Evolutionary conservation across 2,888 invertebrate species (phyloP).

Genomic region (Drosophila phalerata): DNA sequence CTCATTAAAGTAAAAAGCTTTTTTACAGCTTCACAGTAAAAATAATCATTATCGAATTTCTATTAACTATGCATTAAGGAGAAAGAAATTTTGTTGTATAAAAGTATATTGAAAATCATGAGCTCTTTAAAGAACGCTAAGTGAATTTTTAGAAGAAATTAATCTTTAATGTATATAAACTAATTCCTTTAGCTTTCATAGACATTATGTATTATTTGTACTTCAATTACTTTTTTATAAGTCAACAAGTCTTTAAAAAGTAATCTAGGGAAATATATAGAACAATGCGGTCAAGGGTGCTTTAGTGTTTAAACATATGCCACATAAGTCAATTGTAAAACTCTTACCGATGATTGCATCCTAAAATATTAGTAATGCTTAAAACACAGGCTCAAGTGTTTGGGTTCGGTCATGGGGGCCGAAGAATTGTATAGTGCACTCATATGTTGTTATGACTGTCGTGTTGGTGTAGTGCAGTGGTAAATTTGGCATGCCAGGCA

Average conservation of each 20-base stretch:
- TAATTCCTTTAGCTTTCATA: neutral
- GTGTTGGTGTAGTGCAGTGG: conserved; percentile 28
- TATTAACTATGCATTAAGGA: neutral
- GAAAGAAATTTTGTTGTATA: no score
- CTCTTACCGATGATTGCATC: conserved; percentile 57
- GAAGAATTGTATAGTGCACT: conserved; percentile 27
- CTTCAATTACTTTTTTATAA: neutral
- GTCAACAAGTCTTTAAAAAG: conserved; percentile 3
- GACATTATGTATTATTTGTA: neutral
- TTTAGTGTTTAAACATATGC: conserved; percentile 5
- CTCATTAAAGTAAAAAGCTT: no score
- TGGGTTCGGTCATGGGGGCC: conserved; percentile 30
- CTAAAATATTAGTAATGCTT: conserved; percentile 51
- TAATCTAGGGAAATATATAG: conserved; percentile 23
- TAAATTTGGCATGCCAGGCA: conserved; percentile 71
- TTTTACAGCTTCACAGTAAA: neutral
- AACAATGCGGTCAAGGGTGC: conserved; percentile 34
- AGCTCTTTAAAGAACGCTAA: neutral
- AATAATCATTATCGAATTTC: neutral
- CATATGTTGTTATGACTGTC: conserved; percentile 51
- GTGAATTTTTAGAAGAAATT: neutral
- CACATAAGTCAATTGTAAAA: conserved; percentile 48
- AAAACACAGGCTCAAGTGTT: conserved; percentile 36
- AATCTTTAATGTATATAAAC: neutral
- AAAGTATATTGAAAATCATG: no score